These are phyloP conservation scores for Australoheros scitulus DNA, from an alignment of 2,113 vertebrate species.

Conservation along the genomic window DNA sequence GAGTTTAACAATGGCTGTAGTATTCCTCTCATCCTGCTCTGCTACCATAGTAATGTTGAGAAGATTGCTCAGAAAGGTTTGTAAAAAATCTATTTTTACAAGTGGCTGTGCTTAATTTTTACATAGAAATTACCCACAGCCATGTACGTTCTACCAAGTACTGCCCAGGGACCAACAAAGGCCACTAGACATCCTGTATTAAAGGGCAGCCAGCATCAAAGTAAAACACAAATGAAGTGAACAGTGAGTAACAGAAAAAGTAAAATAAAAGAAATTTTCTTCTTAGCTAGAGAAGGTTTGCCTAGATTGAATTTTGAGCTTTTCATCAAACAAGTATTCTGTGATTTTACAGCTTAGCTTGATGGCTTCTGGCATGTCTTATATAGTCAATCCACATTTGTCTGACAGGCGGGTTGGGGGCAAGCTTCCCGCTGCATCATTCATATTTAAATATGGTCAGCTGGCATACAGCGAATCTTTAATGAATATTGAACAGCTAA, in stretches of 20 bases:
- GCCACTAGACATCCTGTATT: slow-evolving; percentile 29
- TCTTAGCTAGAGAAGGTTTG: slow-evolving; percentile 10
- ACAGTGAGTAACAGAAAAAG: slow-evolving; percentile 34
- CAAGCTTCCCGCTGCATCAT: slow-evolving; percentile 37
- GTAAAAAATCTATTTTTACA: slow-evolving; percentile 12
- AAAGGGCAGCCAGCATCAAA: slow-evolving; percentile 50
- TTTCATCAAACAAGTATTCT: slow-evolving; percentile 31
- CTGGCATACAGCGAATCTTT: slow-evolving; percentile 42
- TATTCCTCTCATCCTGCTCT: slow-evolving; percentile 10
- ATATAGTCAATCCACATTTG: slow-evolving; percentile 24
- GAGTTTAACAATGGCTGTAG: neutral
- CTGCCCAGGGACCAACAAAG: slow-evolving; percentile 17
- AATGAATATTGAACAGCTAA: slow-evolving; percentile 12
- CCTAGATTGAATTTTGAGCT: slow-evolving; percentile 18
- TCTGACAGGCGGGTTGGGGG: slow-evolving; percentile 9
- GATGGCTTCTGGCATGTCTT: slow-evolving; percentile 31
- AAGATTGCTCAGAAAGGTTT: neutral
- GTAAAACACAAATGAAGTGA: slow-evolving; percentile 58
- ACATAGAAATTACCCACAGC: slow-evolving; percentile 3
- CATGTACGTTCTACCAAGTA: slow-evolving; percentile 20
- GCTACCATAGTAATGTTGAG: neutral
- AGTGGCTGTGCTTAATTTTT: neutral
- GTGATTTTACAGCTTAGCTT: slow-evolving; percentile 29
- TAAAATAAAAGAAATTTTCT: neutral
- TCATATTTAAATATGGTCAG: slow-evolving; percentile 40